phyloP scores from a whole-genome alignment of 2,888 invertebrate species.

The Platycheirus rosarum region DNA sequence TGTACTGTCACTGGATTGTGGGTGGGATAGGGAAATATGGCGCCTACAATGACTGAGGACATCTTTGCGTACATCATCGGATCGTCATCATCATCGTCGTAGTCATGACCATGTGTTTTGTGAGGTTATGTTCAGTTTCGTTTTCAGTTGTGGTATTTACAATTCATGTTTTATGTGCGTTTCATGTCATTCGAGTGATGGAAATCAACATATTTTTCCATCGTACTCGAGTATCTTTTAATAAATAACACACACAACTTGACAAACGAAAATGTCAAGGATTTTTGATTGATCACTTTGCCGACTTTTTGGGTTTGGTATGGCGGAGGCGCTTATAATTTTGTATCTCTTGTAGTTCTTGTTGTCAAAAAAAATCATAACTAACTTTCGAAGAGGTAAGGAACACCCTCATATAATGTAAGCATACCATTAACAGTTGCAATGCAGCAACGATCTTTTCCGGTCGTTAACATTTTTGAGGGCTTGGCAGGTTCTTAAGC shows the following conservation, averaged over 20 bases:
- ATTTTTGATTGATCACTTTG: conserved; percentile 73
- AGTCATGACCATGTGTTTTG: conserved; percentile 43
- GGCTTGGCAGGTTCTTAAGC: conserved; percentile 46
- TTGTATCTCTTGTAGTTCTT: conserved; percentile 32
- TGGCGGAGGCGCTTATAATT: conserved; percentile 48
- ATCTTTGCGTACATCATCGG: conserved; percentile 69
- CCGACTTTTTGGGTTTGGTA: conserved; percentile 45
- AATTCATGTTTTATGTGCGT: conserved; percentile 72
- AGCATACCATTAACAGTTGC: conserved; percentile 61
- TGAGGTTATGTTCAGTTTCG: conserved; percentile 47
- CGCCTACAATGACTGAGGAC: conserved; percentile 55
- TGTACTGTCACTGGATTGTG: conserved; percentile 40
- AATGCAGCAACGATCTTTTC: conserved; percentile 44
- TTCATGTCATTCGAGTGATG: conserved; percentile 65
- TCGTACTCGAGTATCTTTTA: conserved; percentile 35
- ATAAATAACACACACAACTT: conserved; percentile 34
- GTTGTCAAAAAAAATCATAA: conserved; percentile 18
- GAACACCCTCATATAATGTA: conserved; percentile 21
- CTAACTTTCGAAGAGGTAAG: conserved; percentile 30
- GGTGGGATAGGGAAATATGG: conserved; percentile 54
- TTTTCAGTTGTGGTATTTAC: conserved; percentile 68
- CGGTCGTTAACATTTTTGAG: conserved; percentile 21
- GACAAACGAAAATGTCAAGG: conserved; percentile 66
- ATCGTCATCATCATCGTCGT: conserved; percentile 33
- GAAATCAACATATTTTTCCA: conserved; percentile 72